Evolutionary conservation across 1,140 invertebrate genomes (phyloP).

Genomic region (Latrodectus geometricus): DNA sequence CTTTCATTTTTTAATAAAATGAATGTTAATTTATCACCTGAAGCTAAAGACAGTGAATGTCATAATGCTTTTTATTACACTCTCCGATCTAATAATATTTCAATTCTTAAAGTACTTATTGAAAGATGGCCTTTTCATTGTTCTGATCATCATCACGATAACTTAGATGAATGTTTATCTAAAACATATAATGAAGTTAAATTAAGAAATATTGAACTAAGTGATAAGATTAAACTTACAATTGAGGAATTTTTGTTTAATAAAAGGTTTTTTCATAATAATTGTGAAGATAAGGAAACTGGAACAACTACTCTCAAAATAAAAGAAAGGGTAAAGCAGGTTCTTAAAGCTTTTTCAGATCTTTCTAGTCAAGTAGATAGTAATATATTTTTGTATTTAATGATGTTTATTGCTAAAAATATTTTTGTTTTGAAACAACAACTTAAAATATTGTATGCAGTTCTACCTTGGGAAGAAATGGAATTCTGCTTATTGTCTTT

Average conservation of each 20-base stretch:
- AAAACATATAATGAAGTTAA: constrained; percentile 21
- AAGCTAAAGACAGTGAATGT: constrained; percentile 20
- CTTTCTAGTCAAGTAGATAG: too few species aligned
- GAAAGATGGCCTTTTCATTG: constrained; percentile 19
- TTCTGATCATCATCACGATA: neutral
- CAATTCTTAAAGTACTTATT: constrained; percentile 9
- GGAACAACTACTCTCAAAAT: neutral
- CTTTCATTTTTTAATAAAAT: neutral
- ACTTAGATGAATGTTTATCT: constrained; percentile 23
- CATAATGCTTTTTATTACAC: constrained; percentile 51
- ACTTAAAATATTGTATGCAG: constrained; percentile 10
- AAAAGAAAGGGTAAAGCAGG: too few species aligned
- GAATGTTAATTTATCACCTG: neutral
- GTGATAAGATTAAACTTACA: constrained; percentile 3
- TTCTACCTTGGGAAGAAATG: constrained; percentile 37
- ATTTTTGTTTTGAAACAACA: constrained; percentile 15
- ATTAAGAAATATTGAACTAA: constrained; percentile 17
- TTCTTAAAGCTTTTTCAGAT: too few species aligned
- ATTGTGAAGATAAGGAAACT: neutral
- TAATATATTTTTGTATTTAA: too few species aligned
- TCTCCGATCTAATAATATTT: constrained; percentile 5
- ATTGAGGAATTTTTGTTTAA: constrained; percentile 11
- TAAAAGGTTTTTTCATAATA: neutral
- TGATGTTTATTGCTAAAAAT: constrained; percentile 18
- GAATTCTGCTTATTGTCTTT: constrained; percentile 23